A percentile compares a stretch with the other conserved stretches of the same genome.
phyloP scores from a whole-genome alignment of 2,797 vertebrate genomes.

The Tenualosa thibaudeaui region DNA sequence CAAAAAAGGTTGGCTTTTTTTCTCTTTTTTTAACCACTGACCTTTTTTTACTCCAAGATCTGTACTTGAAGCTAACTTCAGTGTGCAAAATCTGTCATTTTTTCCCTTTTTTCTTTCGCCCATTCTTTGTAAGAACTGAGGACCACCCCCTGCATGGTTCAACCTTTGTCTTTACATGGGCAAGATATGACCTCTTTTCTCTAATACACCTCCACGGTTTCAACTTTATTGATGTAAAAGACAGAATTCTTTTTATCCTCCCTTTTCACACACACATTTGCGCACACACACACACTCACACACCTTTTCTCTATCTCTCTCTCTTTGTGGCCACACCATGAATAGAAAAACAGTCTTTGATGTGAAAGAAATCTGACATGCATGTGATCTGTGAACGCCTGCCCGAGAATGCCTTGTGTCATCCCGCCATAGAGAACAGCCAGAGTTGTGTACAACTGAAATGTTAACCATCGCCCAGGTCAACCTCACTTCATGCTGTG shows the following conservation, averaged over 20 bases:
- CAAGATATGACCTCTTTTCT: background rate
- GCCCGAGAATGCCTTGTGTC: background rate
- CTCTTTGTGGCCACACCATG: background rate
- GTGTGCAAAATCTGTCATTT: background rate
- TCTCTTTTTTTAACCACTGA: background rate
- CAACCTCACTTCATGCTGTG: background rate
- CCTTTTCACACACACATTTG: background rate
- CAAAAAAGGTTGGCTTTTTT: background rate
- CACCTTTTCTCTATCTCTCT: background rate
- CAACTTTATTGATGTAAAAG: constrained; percentile 1
- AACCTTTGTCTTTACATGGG: background rate
- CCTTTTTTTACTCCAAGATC: background rate
- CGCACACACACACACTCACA: too few relatives aligned
- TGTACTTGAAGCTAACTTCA: background rate
- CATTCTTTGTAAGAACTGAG: background rate
- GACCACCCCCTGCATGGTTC: background rate
- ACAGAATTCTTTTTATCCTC: background rate
- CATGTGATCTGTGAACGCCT: constrained; percentile 8
- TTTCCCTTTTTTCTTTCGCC: background rate
- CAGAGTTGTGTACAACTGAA: background rate
- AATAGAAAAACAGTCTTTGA: constrained; percentile 20
- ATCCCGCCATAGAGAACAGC: background rate
- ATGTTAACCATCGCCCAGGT: background rate
- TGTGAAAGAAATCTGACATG: constrained; percentile 14
- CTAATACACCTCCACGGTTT: background rate